Percentiles rank a stretch among this genome's conserved stretches.
These are phyloP conservation scores for Scaptomyza flava DNA, from an alignment of 2,888 invertebrate genomes.

Conservation along the genomic window DNA sequence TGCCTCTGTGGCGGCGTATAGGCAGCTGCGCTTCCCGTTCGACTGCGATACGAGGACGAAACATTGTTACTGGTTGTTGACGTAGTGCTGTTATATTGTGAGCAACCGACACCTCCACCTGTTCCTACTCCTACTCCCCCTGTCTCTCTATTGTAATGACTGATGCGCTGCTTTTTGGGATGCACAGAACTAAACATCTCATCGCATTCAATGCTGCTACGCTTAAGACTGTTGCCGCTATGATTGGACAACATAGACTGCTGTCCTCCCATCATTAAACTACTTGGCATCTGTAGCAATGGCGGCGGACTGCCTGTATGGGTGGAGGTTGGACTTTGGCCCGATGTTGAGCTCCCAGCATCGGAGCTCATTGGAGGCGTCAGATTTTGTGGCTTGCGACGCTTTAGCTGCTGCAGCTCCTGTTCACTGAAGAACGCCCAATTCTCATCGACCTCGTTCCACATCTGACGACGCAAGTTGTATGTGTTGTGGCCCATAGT, in stretches of 20 bases:
- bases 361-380: constrained; percentile 95
- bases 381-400: constrained; percentile 95
- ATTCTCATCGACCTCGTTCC: constrained; percentile 96
- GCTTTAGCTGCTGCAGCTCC: constrained; percentile 94
- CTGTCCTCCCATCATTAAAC: constrained; percentile 20
- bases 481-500: constrained; percentile 92
- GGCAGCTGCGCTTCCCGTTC: constrained; percentile 35
- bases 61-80: constrained; percentile 12
- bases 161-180: constrained; percentile 93
- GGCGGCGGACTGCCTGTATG: constrained; percentile 91
- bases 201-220: constrained; percentile 86
- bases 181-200: constrained; percentile 84
- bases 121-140: constrained; percentile 2
- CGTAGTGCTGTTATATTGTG: constrained; percentile 4
- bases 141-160: constrained; percentile 89
- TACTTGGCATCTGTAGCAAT: constrained; percentile 59
- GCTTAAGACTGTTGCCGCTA: constrained; percentile 81
- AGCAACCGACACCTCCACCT: not conserved
- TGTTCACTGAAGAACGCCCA: constrained; percentile 97
- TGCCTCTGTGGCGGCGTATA: constrained; percentile 73
- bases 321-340: constrained; percentile 91
- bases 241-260: constrained; percentile 15
- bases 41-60: constrained; percentile 51
- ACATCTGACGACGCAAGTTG: constrained; percentile 93
- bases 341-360: constrained; percentile 90